Evolutionary conservation across 2,797 vertebrate species (phyloP).

Genomic region (Melanotaenia pygmaea): DNA sequence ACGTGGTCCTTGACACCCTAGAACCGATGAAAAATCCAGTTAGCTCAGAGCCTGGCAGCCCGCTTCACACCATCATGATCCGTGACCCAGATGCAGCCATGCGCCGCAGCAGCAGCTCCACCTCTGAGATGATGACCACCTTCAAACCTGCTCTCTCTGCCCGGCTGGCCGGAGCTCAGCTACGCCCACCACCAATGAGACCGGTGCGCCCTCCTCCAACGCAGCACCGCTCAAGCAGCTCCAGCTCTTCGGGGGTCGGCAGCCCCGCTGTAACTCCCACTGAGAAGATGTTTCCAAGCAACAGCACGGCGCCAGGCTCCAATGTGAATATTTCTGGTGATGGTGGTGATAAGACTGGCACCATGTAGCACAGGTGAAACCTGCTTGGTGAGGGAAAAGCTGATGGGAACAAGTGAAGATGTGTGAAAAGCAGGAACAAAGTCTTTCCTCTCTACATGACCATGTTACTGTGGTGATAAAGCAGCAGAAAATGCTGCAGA

Average conservation of each 20-base stretch:
- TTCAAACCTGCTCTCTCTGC: constrained; percentile 94
- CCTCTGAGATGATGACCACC: constrained; percentile 95
- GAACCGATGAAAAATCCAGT: constrained; percentile 93
- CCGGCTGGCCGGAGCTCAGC: constrained; percentile 90
- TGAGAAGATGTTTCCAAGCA: constrained; percentile 92
- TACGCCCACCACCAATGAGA: constrained; percentile 90
- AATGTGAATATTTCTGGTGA: constrained; percentile 73
- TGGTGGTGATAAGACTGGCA: constrained; percentile 83
- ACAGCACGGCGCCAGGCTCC: constrained; percentile 63
- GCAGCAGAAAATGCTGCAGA: constrained; percentile 36
- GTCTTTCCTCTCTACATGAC: constrained; percentile 30
- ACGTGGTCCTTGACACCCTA: constrained; percentile 96
- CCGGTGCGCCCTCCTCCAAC: constrained; percentile 87
- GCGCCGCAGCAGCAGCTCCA: constrained; percentile 95
- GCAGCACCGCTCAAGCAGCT: constrained; percentile 96
- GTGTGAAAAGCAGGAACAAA: constrained; percentile 36
- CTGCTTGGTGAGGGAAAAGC: constrained; percentile 18
- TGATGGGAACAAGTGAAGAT: constrained; percentile 29
- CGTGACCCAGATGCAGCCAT: constrained; percentile 95
- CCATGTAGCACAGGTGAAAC: constrained; percentile 79
- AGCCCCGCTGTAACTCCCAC: constrained; percentile 96
- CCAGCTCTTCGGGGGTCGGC: constrained; percentile 93
- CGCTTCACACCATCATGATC: constrained; percentile 96
- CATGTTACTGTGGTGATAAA: constrained; percentile 62
- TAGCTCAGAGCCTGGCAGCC: constrained; percentile 91